These are phyloP conservation scores for Nerophis ophidion DNA, from an alignment of 2,113 vertebrate species.

Conservation along the genomic window DNA sequence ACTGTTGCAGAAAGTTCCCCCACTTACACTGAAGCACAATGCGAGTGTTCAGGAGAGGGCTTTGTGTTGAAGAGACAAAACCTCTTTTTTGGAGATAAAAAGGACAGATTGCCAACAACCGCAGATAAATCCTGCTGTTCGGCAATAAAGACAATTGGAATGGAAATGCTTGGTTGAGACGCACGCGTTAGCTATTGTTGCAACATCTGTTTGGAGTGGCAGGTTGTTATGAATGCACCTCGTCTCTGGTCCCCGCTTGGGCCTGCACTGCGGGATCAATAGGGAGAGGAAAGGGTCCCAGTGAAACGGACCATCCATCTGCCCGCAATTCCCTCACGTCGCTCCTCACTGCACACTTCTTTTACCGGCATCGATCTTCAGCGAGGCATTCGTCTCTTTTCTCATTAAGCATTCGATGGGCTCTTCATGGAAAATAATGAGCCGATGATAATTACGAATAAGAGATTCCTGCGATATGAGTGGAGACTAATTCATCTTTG, in stretches of 20 bases:
- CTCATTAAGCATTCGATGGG: conserved; percentile 9
- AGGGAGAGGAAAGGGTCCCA: conserved; percentile 53
- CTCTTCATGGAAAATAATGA: conserved; percentile 26
- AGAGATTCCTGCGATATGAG: background rate
- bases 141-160: conserved; percentile 10
- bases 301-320: conserved; percentile 57
- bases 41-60: conserved; percentile 3
- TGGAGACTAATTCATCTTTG: background rate
- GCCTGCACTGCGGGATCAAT: conserved; percentile 52
- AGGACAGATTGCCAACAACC: conserved; percentile 5
- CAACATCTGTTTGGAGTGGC: conserved; percentile 7
- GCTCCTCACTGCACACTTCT: conserved; percentile 40
- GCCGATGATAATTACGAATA: conserved; percentile 1
- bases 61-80: background rate
- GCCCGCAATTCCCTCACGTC: conserved; percentile 40
- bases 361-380: conserved; percentile 45
- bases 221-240: conserved; percentile 21
- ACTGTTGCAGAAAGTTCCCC: conserved; percentile 57
- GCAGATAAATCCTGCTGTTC: background rate
- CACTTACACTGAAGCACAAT: conserved; percentile 36
- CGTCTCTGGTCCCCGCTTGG: conserved; percentile 37
- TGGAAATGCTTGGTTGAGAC: conserved; percentile 11
- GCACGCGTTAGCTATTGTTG: conserved; percentile 5
- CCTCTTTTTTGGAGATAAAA: conserved; percentile 2
- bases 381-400: conserved; percentile 23